phyloP scores from a whole-genome alignment of 2,888 invertebrate genomes.

The Thereva unica region DNA sequence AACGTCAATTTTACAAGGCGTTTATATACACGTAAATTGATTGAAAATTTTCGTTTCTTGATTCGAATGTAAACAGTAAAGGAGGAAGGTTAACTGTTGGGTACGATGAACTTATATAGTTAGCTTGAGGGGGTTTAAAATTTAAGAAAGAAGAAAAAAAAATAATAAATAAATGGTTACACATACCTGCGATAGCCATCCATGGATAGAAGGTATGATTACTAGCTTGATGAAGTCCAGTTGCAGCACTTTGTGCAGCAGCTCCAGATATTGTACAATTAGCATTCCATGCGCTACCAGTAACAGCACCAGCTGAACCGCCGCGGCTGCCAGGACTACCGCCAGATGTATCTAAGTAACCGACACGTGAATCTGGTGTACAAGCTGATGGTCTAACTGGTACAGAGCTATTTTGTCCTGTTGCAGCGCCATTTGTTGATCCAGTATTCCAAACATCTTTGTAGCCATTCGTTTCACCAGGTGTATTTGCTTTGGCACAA shows the following conservation, averaged over 20 bases:
- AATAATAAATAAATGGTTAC: background rate
- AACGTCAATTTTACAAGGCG: background rate
- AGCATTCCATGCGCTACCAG: slow-evolving; percentile 80
- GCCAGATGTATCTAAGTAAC: slow-evolving; percentile 78
- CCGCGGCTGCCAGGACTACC: slow-evolving; percentile 76
- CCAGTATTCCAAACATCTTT: slow-evolving; percentile 69
- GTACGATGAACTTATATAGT: background rate
- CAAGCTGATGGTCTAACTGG: slow-evolving; percentile 84
- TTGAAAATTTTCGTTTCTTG: background rate
- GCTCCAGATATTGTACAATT: slow-evolving; percentile 81
- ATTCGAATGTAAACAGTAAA: too few relatives aligned
- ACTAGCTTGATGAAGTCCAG: slow-evolving; percentile 85
- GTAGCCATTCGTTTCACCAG: slow-evolving; percentile 62
- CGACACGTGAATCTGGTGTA: slow-evolving; percentile 83
- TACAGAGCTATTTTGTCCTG: slow-evolving; percentile 54
- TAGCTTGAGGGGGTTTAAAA: background rate
- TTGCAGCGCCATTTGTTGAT: slow-evolving; percentile 61
- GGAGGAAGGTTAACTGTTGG: background rate
- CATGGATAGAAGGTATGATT: slow-evolving; percentile 96
- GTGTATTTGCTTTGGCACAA: slow-evolving; percentile 67
- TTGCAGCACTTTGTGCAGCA: slow-evolving; percentile 77
- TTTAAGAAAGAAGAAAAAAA: background rate
- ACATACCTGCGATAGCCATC: slow-evolving; percentile 98
- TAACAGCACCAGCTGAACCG: slow-evolving; percentile 61
- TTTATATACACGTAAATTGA: background rate